A percentile compares a stretch with the other conserved stretches of the same genome.
These are phyloP conservation scores for Panthera uncia DNA, from an alignment of 2,113 vertebrate species.

Conservation along the genomic window DNA sequence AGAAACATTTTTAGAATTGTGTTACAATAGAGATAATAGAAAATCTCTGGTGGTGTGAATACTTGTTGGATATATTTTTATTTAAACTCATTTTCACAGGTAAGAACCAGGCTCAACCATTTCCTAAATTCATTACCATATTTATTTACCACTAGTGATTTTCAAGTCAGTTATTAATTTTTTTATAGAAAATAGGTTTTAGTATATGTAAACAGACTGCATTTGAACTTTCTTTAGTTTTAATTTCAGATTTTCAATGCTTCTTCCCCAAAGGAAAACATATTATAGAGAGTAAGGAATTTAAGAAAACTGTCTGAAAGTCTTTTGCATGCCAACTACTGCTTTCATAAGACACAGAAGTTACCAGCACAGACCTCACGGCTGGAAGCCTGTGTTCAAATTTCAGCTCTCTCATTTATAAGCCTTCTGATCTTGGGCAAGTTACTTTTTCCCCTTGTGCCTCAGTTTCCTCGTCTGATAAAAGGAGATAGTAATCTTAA, in stretches of 20 bases:
- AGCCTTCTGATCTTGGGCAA: neutral
- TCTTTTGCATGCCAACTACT: neutral
- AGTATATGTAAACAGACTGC: neutral
- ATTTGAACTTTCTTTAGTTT: constrained; percentile 36
- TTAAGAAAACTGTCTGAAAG: neutral
- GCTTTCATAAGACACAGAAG: neutral
- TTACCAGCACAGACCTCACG: neutral
- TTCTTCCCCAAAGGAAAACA: neutral
- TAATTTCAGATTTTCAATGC: constrained; percentile 15
- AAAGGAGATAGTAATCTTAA: neutral
- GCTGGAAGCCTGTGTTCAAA: neutral
- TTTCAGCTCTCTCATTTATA: neutral
- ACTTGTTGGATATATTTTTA: constrained; percentile 40
- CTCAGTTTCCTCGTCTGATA: neutral
- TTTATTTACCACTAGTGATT: constrained; percentile 51
- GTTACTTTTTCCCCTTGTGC: neutral
- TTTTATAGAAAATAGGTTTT: constrained; percentile 4
- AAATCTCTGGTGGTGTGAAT: constrained; percentile 32
- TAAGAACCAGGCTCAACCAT: neutral
- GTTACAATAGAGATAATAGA: constrained; percentile 49
- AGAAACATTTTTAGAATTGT: constrained; percentile 50
- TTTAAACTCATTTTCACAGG: constrained; percentile 40
- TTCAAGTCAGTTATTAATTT: constrained; percentile 43
- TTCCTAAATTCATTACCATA: constrained; percentile 44
- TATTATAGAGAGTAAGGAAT: neutral